Conservation (phyloP, 2,888 invertebrate genomes). For the Agrotis ipsilon region DNA sequence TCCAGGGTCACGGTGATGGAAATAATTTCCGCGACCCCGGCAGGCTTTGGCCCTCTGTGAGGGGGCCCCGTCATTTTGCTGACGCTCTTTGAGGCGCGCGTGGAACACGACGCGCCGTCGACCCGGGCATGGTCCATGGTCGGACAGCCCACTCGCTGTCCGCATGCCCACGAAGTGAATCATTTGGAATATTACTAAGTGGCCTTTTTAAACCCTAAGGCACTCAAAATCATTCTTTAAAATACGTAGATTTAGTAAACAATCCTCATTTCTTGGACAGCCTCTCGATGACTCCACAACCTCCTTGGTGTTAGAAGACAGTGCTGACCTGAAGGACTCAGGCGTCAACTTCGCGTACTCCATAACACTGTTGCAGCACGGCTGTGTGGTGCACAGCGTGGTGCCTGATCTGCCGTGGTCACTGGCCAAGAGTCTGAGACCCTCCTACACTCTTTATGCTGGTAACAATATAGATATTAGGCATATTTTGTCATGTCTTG, state of each 20-base stretch:
- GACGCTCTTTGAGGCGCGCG: too few species aligned
- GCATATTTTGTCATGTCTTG: not conserved
- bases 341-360: constrained; percentile 96
- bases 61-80: too few species aligned
- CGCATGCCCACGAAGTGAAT: too few species aligned
- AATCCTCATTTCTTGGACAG: constrained; percentile 72
- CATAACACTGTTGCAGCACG: constrained; percentile 95
- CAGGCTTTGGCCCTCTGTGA: too few species aligned
- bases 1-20: too few species aligned
- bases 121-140: too few species aligned
- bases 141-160: too few species aligned
- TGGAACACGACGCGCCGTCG: too few species aligned
- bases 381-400: constrained; percentile 95
- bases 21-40: too few species aligned
- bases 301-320: constrained; percentile 88
- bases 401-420: constrained; percentile 96
- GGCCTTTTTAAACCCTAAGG: too few species aligned
- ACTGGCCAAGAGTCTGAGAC: constrained; percentile 94
- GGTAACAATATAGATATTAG: constrained; percentile 78
- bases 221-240: not conserved
- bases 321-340: constrained; percentile 90
- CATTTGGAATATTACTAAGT: too few species aligned
- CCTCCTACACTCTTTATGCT: constrained; percentile 94
- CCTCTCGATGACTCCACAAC: constrained; percentile 91
- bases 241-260: not conserved